Evolutionary conservation across 35 echinoderm and acorn worm genomes (phyloP), one percentile per base, ranked within the genome.

Genomic region (Apostichopus japonicus): DNA sequence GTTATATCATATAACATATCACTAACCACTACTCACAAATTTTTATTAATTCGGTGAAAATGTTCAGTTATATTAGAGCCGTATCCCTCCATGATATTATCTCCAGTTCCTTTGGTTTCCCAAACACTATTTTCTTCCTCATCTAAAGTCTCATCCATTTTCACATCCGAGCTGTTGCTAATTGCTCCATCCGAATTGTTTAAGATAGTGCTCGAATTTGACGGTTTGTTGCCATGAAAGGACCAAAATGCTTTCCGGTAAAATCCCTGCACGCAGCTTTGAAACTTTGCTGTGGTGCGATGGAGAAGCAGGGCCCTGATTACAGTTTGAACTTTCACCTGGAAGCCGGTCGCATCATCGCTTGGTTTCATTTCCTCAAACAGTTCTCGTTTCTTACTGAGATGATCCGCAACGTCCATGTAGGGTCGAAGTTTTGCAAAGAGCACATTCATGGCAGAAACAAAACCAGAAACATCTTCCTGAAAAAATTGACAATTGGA

Each of bases 41-140:
- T 79, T 78, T 56, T 79, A 58, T 91, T 91, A 19, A 91, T 91
- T 15, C 55, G 24, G 53, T 91, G 90, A 10, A 91, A 91, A 58
- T 91, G 14, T 16, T 79, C 90, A 24, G 79, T 54, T 53, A 82
- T 82, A 51, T 24, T 16, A 8, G 14, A 19, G 16, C 79, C 54
- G 8, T 10, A 17, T 33, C 44, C 54, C 22, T 52, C 27, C 27
- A 52, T 24, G 10, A 19, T 4, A 1, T 6, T n/a, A 5, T 75
- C 71, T 19, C 71, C 22, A 21, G 71, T 4, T 75, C 15, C 17
- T 23, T 75, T 75, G 13, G 15, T 75, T 75, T 7, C 22, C 71
- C 71, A 75, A 19, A 75, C 71, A 19, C 17, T 82, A 51, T 11
- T 23, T 24, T 59, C 90, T 72, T 79, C 90, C 52, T 78, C 72